Evolutionary conservation across 2,113 vertebrate species (phyloP).

Genomic region (Phalacrocorax pelagicus): DNA sequence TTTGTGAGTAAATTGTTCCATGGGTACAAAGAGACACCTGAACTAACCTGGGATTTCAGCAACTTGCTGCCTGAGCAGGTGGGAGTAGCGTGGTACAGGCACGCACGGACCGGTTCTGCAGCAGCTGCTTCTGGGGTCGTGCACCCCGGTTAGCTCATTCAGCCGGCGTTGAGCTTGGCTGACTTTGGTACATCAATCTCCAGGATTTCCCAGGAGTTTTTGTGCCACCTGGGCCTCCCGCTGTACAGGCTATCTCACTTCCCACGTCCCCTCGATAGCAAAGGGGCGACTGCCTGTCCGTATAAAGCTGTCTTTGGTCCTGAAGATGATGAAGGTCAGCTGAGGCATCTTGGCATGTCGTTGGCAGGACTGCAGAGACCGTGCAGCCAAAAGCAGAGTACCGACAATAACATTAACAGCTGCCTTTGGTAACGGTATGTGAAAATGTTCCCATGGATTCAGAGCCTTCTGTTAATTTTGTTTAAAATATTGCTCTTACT

Average conservation of each 20-base stretch:
- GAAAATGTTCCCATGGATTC: not conserved
- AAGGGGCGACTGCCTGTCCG: not conserved
- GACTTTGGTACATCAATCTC: not conserved
- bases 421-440: not conserved
- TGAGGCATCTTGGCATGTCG: not conserved
- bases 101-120: not conserved
- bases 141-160: not conserved
- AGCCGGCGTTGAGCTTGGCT: not conserved
- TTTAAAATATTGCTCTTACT: not conserved
- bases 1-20: not conserved
- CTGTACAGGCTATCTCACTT: not conserved
- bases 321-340: not conserved
- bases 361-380: not conserved
- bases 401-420: not conserved
- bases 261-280: not conserved
- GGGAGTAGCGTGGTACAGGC: not conserved
- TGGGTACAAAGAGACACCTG: not conserved
- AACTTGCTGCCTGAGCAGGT: fast-evolving
- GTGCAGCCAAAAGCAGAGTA: not conserved
- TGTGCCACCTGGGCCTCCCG: not conserved
- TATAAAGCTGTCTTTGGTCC: not conserved
- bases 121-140: not conserved
- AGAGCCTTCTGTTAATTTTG: not conserved
- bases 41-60: not conserved
- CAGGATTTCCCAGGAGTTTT: not conserved